phyloP scores from a whole-genome alignment of 2,888 invertebrate genomes.

The Mylabris sibirica region DNA sequence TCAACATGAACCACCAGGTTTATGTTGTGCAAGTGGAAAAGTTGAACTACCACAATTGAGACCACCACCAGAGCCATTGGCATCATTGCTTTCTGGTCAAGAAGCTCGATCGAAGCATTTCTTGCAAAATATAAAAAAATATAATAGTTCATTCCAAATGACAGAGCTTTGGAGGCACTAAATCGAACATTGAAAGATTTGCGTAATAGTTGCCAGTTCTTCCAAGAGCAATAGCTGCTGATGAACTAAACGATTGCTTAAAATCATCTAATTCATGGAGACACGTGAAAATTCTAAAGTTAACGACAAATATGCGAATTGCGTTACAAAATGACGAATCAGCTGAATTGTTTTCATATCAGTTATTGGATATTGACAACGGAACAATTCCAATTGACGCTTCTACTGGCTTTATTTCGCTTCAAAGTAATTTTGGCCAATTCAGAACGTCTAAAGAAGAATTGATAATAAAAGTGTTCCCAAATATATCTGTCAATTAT shows the following conservation, averaged over 20 bases:
- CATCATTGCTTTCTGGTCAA: not conserved
- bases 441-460: conserved; percentile 43
- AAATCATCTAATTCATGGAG: too few species aligned
- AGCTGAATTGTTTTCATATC: conserved; percentile 50
- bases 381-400: conserved; percentile 46
- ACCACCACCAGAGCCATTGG: not conserved
- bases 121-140: not conserved
- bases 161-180: not conserved
- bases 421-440: conserved; percentile 51
- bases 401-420: conserved; percentile 51
- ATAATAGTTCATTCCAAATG: not conserved
- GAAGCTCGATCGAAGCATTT: not conserved
- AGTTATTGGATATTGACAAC: conserved; percentile 54
- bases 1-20: too few species aligned
- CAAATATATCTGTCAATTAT: conserved; percentile 43
- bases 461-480: conserved; percentile 46
- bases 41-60: not conserved
- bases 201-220: too few species aligned
- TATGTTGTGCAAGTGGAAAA: not conserved
- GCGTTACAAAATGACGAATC: conserved; percentile 13
- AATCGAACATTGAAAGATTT: too few species aligned
- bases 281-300: too few species aligned
- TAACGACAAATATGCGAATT: too few species aligned
- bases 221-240: too few species aligned
- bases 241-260: too few species aligned